Percentiles rank a stretch among this genome's conserved stretches.
Evolutionary conservation across 37 sponge, comb jelly and placozoan species (phyloP).

Genomic region (Spongilla lacustris): DNA sequence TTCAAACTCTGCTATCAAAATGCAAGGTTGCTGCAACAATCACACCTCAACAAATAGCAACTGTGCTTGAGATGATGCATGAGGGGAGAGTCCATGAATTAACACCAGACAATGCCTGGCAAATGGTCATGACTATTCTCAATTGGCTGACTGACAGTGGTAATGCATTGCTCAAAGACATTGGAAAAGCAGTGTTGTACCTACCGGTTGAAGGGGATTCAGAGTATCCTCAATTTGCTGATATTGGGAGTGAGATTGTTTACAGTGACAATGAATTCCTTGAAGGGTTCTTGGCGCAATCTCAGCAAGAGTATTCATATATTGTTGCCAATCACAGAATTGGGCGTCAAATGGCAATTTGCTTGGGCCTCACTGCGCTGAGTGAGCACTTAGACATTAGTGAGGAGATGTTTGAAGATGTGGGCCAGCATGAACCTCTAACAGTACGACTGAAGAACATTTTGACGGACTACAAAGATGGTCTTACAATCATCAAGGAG

Average conservation of each 20-base stretch:
- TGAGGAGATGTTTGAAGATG: slow-evolving; percentile 66
- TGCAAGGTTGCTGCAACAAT: slow-evolving; percentile 14
- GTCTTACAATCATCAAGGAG: slow-evolving; percentile 71
- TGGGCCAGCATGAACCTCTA: slow-evolving; percentile 69
- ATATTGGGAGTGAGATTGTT: slow-evolving; percentile 10
- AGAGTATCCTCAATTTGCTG: slow-evolving; percentile 17
- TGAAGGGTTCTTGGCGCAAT: neutral
- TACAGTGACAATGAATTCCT: slow-evolving; percentile 58
- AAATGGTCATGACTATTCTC: slow-evolving; percentile 36
- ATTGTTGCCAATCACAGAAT: slow-evolving; percentile 38
- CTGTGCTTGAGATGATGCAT: slow-evolving; percentile 31
- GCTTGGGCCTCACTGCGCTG: slow-evolving; percentile 31
- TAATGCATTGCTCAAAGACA: neutral
- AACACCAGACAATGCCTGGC: slow-evolving; percentile 28
- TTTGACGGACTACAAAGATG: slow-evolving; percentile 78
- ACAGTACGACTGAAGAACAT: slow-evolving; percentile 62
- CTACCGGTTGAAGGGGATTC: slow-evolving; percentile 35
- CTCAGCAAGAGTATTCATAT: neutral
- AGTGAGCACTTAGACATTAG: slow-evolving; percentile 41
- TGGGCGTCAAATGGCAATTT: slow-evolving; percentile 2
- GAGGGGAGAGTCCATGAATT: neutral
- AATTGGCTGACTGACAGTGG: slow-evolving; percentile 60
- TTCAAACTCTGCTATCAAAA: slow-evolving; percentile 10
- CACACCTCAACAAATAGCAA: slow-evolving; percentile 28
- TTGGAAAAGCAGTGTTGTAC: neutral